These are phyloP conservation scores for Dorcus hopei DNA, from an alignment of 2,888 invertebrate species.

Conservation along the genomic window DNA sequence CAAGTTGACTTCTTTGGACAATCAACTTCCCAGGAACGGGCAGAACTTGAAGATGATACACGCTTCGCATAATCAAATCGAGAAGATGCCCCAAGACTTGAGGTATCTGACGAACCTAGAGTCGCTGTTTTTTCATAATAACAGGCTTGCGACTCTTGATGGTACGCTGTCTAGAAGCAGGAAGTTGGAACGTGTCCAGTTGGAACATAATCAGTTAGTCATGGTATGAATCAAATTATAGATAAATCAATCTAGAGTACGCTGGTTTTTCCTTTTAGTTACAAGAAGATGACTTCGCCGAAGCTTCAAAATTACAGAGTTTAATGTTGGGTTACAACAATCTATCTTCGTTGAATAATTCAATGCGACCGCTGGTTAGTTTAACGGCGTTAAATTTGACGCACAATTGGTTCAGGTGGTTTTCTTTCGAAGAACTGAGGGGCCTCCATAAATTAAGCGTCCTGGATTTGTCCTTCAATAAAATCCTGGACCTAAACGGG, in stretches of 20 bases:
- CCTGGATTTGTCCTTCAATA: slow-evolving; percentile 75
- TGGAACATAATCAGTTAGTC: slow-evolving; percentile 72
- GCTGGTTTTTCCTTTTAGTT: slow-evolving; percentile 49
- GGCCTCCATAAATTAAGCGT: slow-evolving; percentile 68
- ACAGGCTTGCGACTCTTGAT: slow-evolving; percentile 67
- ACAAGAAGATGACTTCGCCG: slow-evolving; percentile 71
- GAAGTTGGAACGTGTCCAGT: slow-evolving; percentile 62
- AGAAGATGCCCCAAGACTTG: slow-evolving; percentile 68
- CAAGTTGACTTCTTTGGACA: slow-evolving; percentile 69
- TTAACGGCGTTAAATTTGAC: slow-evolving; percentile 71
- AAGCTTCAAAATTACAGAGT: slow-evolving; percentile 66
- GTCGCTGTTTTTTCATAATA: slow-evolving; percentile 69
- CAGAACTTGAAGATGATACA: slow-evolving; percentile 67
- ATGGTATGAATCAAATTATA: slow-evolving; percentile 53
- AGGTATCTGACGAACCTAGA: slow-evolving; percentile 67
- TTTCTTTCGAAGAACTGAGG: slow-evolving; percentile 76
- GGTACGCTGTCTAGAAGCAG: slow-evolving; percentile 69
- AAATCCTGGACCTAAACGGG: slow-evolving; percentile 64
- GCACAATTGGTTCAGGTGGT: slow-evolving; percentile 70
- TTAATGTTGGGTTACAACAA: slow-evolving; percentile 72
- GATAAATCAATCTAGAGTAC: background rate
- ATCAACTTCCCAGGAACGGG: slow-evolving; percentile 68
- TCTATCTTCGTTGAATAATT: slow-evolving; percentile 68
- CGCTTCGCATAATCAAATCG: slow-evolving; percentile 70
- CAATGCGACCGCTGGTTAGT: slow-evolving; percentile 65